Conservation (phyloP, 1,140 invertebrate genomes). For the Micrasema minimum region DNA sequence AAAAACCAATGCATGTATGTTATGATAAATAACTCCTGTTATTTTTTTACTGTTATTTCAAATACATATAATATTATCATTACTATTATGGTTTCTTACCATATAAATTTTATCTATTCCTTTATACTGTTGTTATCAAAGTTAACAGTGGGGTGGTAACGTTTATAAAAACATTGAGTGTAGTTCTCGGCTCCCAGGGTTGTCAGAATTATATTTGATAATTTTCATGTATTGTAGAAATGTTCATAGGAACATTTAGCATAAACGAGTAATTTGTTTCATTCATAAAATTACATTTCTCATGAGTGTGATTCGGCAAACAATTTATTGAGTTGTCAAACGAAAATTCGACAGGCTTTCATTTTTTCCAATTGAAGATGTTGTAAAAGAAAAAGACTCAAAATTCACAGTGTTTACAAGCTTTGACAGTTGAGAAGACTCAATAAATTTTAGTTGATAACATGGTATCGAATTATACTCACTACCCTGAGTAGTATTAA, state of each 20-base stretch:
- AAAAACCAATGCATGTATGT: too few species aligned
- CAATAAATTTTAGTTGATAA: conserved; percentile 4
- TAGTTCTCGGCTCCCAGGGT: background rate
- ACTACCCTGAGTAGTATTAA: background rate
- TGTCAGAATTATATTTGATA: background rate
- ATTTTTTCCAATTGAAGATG: conserved; percentile 40
- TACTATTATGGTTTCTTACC: conserved; percentile 59
- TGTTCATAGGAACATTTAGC: conserved; percentile 21
- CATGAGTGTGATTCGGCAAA: background rate
- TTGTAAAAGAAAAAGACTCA: conserved; percentile 5
- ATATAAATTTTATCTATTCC: conserved; percentile 77
- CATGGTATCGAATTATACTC: conserved; percentile 31
- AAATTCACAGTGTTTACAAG: background rate
- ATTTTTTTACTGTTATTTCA: too few species aligned
- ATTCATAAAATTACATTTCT: conserved; percentile 9
- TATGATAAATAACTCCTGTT: too few species aligned
- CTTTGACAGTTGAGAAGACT: background rate
- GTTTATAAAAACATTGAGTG: conserved; percentile 73
- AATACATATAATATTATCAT: too few species aligned
- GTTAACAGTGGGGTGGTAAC: conserved; percentile 73
- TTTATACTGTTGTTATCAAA: conserved; percentile 73
- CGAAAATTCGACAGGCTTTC: conserved; percentile 35
- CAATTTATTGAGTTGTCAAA: conserved; percentile 43
- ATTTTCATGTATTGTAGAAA: conserved; percentile 17
- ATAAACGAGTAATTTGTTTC: conserved; percentile 32